phyloP scores from a whole-genome alignment of 2,797 vertebrate genomes.

The Melanotaenia nigrans region DNA sequence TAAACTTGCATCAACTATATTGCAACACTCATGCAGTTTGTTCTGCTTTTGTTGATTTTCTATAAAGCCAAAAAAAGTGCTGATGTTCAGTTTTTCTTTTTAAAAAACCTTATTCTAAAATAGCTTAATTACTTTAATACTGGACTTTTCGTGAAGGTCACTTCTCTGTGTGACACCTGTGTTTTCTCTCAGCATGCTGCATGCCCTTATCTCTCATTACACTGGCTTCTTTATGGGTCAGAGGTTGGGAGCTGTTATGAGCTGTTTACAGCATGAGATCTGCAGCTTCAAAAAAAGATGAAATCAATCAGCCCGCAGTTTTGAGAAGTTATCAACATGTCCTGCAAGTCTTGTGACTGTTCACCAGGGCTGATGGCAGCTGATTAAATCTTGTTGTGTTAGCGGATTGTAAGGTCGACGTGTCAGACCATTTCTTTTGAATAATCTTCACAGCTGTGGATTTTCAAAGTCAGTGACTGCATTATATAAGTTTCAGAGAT shows the following conservation, averaged over 20 bases:
- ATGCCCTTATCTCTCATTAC: conserved; percentile 14
- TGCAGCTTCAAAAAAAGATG: not conserved
- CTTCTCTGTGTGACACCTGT: conserved; percentile 30
- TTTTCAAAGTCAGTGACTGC: conserved; percentile 18
- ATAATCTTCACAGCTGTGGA: not conserved
- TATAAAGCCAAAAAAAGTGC: not conserved
- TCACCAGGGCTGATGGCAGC: conserved; percentile 3
- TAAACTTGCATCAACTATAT: not conserved
- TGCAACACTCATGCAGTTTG: not conserved
- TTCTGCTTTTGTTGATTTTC: conserved; percentile 4
- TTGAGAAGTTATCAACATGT: conserved; percentile 16
- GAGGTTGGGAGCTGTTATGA: conserved; percentile 7
- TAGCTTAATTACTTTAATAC: conserved; percentile 4
- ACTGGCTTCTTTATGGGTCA: conserved; percentile 23
- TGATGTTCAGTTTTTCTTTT: conserved; percentile 5
- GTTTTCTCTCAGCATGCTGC: conserved; percentile 25
- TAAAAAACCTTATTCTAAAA: conserved; percentile 26
- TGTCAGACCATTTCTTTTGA: not conserved
- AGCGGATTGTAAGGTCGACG: not conserved
- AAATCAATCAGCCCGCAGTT: conserved; percentile 13
- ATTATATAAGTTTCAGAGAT: conserved; percentile 28
- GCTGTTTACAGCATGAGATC: conserved; percentile 27
- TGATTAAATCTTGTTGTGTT: not conserved
- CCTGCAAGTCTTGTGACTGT: conserved; percentile 38
- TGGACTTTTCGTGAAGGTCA: conserved; percentile 15